Evolutionary conservation across 2,797 vertebrate genomes (phyloP).

Genomic region (Cygnus olor): DNA sequence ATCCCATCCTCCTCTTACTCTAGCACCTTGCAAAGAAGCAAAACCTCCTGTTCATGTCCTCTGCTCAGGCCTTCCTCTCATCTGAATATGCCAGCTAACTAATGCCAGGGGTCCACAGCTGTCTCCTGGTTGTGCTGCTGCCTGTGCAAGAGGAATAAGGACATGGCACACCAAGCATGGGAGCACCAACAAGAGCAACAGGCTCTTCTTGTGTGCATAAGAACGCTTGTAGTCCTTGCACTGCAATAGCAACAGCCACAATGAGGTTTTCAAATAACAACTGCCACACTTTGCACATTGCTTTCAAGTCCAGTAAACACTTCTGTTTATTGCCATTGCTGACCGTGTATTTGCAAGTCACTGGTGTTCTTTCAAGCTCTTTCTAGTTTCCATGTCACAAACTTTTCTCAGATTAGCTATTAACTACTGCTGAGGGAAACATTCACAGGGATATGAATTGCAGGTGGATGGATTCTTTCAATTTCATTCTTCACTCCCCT

Average conservation of each 20-base stretch:
- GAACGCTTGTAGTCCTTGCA: fast-evolving
- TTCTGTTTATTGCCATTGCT: neutral
- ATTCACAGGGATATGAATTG: neutral
- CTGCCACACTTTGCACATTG: neutral
- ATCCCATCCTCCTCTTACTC: neutral
- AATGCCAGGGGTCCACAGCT: neutral
- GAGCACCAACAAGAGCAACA: neutral
- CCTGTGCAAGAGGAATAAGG: neutral
- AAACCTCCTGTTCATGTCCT: neutral
- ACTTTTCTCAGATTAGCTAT: neutral
- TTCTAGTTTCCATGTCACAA: neutral
- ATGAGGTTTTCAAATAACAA: neutral
- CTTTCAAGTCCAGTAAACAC: neutral
- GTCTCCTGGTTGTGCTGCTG: neutral
- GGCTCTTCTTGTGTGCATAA: neutral
- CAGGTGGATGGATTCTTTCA: neutral
- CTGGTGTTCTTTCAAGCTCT: neutral
- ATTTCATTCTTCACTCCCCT: neutral
- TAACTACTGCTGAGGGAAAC: neutral
- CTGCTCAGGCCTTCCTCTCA: neutral
- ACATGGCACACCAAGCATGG: fast-evolving
- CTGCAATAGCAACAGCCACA: neutral
- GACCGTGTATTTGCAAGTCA: fast-evolving
- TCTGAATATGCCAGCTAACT: neutral
- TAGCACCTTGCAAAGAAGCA: neutral